Evolutionary conservation across 2,113 vertebrate genomes (phyloP).

Genomic region (Mirza zaza): DNA sequence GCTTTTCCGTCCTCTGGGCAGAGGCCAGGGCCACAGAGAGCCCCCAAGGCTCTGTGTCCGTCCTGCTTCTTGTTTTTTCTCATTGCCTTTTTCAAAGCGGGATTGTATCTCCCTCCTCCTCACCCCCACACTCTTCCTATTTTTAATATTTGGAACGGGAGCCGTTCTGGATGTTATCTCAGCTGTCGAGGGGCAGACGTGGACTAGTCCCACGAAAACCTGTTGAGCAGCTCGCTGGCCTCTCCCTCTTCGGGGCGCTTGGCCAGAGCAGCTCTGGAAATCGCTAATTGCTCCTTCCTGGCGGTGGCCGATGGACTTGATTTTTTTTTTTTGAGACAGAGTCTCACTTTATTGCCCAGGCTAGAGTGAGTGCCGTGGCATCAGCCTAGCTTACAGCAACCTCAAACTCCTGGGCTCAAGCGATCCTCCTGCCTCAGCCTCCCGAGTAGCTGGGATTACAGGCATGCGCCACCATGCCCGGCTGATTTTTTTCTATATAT

Average conservation of each 20-base stretch:
- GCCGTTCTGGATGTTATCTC: rapidly evolving
- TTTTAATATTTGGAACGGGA: neutral
- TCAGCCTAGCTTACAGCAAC: no score
- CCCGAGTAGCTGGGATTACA: no score
- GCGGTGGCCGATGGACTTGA: no score
- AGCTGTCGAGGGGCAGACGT: neutral
- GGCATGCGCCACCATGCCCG: no score
- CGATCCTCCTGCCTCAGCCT: no score
- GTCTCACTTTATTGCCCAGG: no score
- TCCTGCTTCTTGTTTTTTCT: neutral
- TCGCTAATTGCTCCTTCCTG: neutral
- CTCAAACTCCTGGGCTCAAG: no score
- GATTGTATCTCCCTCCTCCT: no score
- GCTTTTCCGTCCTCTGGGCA: rapidly evolving
- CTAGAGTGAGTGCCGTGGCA: no score
- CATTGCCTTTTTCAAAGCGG: neutral
- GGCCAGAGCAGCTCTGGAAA: neutral
- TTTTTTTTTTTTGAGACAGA: no score
- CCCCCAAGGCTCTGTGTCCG: no score
- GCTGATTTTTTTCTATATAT: no score
- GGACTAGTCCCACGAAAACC: rapidly evolving
- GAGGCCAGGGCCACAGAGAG: rapidly evolving
- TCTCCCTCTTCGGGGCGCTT: rapidly evolving
- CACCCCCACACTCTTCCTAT: neutral
- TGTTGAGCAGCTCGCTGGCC: neutral